Conservation (phyloP, 2,888 invertebrate species). For the Eupithecia insigniata region DNA sequence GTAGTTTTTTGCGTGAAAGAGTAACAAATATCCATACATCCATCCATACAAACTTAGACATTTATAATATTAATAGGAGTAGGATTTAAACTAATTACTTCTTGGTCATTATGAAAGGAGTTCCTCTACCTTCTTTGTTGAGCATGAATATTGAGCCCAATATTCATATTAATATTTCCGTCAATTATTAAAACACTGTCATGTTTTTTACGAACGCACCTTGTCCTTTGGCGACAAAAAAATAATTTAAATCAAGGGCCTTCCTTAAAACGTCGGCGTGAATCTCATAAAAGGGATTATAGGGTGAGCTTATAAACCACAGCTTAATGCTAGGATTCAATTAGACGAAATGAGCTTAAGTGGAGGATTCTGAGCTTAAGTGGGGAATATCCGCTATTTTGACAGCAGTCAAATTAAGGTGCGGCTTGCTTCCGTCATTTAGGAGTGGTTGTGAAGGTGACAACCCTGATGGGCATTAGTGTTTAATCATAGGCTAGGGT, state of each 20-base stretch:
- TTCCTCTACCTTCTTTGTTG: neutral
- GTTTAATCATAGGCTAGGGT: conserved; percentile 26
- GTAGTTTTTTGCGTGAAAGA: too few relatives aligned
- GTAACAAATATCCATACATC: too few relatives aligned
- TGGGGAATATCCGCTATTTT: conserved; percentile 76
- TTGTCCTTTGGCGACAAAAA: conserved; percentile 69
- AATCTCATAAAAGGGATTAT: conserved; percentile 80
- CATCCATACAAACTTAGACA: too few relatives aligned
- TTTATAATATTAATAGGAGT: too few relatives aligned
- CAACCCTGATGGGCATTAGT: conserved; percentile 46
- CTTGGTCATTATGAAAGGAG: neutral
- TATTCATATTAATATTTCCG: conserved; percentile 23
- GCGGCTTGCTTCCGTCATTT: conserved; percentile 71
- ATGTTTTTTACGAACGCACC: conserved; percentile 50
- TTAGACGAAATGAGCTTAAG: conserved; percentile 83
- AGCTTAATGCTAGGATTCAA: conserved; percentile 83
- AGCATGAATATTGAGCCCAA: neutral
- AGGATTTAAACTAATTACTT: neutral
- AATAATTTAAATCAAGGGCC: conserved; percentile 61
- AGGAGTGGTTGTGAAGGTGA: conserved; percentile 59
- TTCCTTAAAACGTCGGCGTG: conserved; percentile 77
- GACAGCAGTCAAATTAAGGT: conserved; percentile 79
- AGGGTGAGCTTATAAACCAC: too few relatives aligned
- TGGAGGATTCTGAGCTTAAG: conserved; percentile 54
- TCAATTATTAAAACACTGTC: conserved; percentile 18